phyloP scores from a whole-genome alignment of 2,113 vertebrate species.

The Anhinga anhinga region DNA sequence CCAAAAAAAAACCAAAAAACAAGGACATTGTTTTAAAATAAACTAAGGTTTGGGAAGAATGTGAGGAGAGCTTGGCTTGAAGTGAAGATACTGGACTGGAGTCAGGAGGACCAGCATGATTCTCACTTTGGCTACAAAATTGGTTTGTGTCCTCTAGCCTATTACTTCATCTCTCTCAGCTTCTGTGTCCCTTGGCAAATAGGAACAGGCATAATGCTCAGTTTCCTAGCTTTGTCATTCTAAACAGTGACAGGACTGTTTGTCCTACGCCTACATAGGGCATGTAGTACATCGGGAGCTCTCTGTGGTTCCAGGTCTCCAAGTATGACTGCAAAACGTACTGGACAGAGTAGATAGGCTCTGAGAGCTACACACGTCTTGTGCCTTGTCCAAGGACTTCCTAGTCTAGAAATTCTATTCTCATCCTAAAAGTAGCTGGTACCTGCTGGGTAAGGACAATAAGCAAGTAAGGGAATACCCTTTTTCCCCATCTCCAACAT shows the following conservation, averaged over 20 bases:
- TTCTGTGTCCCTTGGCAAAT: neutral
- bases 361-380: neutral
- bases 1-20: too few relatives aligned
- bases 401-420: neutral
- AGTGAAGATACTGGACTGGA: neutral
- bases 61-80: neutral
- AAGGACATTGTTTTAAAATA: neutral
- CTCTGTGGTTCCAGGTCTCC: neutral
- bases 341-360: neutral
- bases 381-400: neutral
- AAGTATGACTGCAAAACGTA: neutral
- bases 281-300: fast-evolving
- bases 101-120: neutral
- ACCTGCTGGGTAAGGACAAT: neutral
- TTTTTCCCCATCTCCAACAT: neutral
- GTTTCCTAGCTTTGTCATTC: neutral
- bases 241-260: neutral
- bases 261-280: fast-evolving
- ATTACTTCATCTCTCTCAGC: neutral
- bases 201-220: neutral
- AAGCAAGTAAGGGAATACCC: neutral
- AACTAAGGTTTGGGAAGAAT: neutral
- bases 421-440: neutral
- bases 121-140: neutral
- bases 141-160: neutral